phyloP scores from a whole-genome alignment of 1,140 invertebrate genomes.

The Diuraphis noxia region DNA sequence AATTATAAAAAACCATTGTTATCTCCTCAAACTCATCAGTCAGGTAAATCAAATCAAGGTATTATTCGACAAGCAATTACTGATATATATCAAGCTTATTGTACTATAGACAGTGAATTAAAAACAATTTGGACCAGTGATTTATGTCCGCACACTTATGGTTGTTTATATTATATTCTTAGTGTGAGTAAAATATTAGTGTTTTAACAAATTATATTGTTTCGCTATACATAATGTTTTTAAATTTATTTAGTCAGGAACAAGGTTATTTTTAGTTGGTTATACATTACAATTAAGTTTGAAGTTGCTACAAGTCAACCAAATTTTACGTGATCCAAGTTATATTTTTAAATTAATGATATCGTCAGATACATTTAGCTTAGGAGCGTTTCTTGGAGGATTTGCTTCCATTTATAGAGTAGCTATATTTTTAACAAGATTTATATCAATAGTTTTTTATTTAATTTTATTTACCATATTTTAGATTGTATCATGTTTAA shows the following conservation, averaged over 20 bases:
- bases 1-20: constrained; percentile 53
- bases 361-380: constrained; percentile 64
- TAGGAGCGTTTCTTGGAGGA: constrained; percentile 68
- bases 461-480: constrained; percentile 57
- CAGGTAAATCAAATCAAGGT: constrained; percentile 13
- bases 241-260: constrained; percentile 63
- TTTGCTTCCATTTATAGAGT: constrained; percentile 70
- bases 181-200: constrained; percentile 59
- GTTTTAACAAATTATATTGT: not conserved
- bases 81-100: constrained; percentile 21
- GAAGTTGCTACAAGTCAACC: constrained; percentile 64
- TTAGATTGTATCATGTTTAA: constrained; percentile 66
- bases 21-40: not conserved
- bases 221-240: not conserved
- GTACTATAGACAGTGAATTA: constrained; percentile 20
- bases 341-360: constrained; percentile 64
- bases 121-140: constrained; percentile 53
- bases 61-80: not conserved
- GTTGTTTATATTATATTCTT: constrained; percentile 66
- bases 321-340: constrained; percentile 63
- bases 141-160: constrained; percentile 67
- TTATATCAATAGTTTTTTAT: constrained; percentile 6
- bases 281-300: constrained; percentile 66
- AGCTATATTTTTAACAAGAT: constrained; percentile 56
- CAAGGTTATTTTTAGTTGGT: constrained; percentile 66